Evolutionary conservation across 1,140 invertebrate species (phyloP).

Genomic region (Zaprionus lachaisei): DNA sequence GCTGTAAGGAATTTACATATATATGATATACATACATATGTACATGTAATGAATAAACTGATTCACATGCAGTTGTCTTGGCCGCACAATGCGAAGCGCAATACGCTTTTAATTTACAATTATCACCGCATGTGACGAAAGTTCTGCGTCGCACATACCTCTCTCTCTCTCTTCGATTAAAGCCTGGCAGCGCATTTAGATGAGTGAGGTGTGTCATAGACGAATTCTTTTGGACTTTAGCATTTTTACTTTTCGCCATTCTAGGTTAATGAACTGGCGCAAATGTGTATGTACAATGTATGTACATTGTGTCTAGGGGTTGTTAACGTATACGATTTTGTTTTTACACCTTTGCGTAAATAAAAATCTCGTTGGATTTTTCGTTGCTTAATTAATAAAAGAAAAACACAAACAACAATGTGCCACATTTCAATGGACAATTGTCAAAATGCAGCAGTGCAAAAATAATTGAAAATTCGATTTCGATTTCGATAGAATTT

Average conservation of each 20-base stretch:
- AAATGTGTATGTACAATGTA: conserved; percentile 6
- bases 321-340: neutral
- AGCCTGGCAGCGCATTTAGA: conserved; percentile 10
- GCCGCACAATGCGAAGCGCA: neutral
- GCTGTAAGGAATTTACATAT: neutral
- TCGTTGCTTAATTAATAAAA: conserved; percentile 6
- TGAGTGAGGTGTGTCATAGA: conserved; percentile 22
- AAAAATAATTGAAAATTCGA: conserved; percentile 41
- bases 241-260: conserved; percentile 13
- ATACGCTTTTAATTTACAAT: neutral
- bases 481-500: conserved; percentile 46
- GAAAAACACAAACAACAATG: conserved; percentile 2
- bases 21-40: neutral
- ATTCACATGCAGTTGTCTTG: neutral
- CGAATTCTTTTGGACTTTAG: conserved; percentile 11
- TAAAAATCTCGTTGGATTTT: neutral
- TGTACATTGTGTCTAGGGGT: conserved; percentile 13
- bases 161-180: conserved; percentile 3
- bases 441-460: conserved; percentile 34
- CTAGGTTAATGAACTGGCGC: conserved; percentile 36
- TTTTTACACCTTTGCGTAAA: conserved; percentile 4
- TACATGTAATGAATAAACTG: neutral
- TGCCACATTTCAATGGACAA: conserved; percentile 19
- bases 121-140: neutral
- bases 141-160: neutral